phyloP scores from a whole-genome alignment of 2,113 vertebrate genomes.

The Embiotoca jacksoni region DNA sequence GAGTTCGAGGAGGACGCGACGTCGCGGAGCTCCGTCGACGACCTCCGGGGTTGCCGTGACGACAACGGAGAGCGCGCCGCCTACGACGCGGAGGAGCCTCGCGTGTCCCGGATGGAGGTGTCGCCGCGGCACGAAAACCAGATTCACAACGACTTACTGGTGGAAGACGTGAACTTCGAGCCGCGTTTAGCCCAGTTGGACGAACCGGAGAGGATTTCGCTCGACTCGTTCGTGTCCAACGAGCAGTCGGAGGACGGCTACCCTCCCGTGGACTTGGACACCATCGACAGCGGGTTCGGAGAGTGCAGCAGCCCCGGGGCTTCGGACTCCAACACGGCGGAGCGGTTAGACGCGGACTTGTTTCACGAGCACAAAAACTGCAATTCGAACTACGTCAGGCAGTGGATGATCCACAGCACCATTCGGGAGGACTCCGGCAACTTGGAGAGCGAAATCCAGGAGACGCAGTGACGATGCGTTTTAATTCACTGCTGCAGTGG shows the following conservation, averaged over 20 bases:
- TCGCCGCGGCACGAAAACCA: slow-evolving; percentile 50
- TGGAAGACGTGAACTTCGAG: slow-evolving; percentile 72
- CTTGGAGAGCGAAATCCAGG: background rate
- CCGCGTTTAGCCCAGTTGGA: slow-evolving; percentile 51
- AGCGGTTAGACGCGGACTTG: slow-evolving; percentile 48
- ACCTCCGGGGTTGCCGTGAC: slow-evolving; percentile 33
- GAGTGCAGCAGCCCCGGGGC: slow-evolving; percentile 90
- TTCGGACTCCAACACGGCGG: slow-evolving; percentile 79
- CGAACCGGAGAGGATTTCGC: slow-evolving; percentile 83
- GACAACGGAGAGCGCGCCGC: slow-evolving; percentile 12
- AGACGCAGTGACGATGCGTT: background rate
- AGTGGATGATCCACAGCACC: slow-evolving; percentile 86
- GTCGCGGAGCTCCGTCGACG: slow-evolving; percentile 55
- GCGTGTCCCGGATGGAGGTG: slow-evolving; percentile 43
- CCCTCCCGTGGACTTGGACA: slow-evolving; percentile 91
- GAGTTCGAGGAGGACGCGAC: slow-evolving; percentile 67
- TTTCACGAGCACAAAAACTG: slow-evolving; percentile 69
- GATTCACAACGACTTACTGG: background rate
- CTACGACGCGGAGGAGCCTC: slow-evolving; percentile 8
- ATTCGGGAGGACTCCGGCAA: slow-evolving; percentile 33
- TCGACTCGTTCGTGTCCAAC: slow-evolving; percentile 79
- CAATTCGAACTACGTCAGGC: slow-evolving; percentile 92
- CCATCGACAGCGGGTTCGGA: slow-evolving; percentile 94
- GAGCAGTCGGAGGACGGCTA: slow-evolving; percentile 86
- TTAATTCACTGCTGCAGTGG: background rate